Base-by-base conservation (phyloP, 2,888 invertebrate species). In the Allygus modestus region DNA sequence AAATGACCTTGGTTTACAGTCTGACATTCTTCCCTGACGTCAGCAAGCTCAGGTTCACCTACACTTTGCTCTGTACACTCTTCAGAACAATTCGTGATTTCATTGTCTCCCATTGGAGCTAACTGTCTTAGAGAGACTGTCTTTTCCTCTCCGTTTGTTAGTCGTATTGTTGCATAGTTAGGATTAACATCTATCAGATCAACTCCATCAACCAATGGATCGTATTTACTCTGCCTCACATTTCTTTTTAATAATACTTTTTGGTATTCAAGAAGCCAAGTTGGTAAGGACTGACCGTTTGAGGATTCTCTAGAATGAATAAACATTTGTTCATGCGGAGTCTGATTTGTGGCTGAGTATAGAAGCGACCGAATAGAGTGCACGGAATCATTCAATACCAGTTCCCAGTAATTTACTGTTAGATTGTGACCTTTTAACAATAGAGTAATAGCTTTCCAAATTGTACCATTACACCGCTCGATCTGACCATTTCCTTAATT, bases 121-220 rank as follows among this genome's bases (percentile, higher is more conserved):
- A 87, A 65, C 65, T 87, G 84, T 46, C 81, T 79, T n/a, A 81
- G 54, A 20, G 86, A 87, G 12, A 86, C 85, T 20, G 85, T 84
- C 28, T 81, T 84, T 82, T 88, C 86, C 31, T 82, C 73, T 0
- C 87, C 86, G 83, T 85, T 33, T 17, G 85, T 43, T 31, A 71
- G 43, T 12, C 86, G 43, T 4, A 85, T 79, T 33, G 82, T 46
- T 0, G 88, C 85, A 51, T 86, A 88, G 17, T 86, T 77, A 12
- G 87, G 86, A 61, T 87, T 87, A 23, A 84, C 84, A 82, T 85
- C 85, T 12, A 84, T 15, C 12, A 86, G 28, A 17, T 85, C 84
- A 12, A 84, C 86, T 86, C 87, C 86, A 41, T 86, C 87, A 5
- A 87, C 86, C n/a, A 85, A 51, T 31, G 85, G 84, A 26, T 85